Conservation (phyloP, 2,113 vertebrate genomes). For the Xyrauchen texanus region DNA sequence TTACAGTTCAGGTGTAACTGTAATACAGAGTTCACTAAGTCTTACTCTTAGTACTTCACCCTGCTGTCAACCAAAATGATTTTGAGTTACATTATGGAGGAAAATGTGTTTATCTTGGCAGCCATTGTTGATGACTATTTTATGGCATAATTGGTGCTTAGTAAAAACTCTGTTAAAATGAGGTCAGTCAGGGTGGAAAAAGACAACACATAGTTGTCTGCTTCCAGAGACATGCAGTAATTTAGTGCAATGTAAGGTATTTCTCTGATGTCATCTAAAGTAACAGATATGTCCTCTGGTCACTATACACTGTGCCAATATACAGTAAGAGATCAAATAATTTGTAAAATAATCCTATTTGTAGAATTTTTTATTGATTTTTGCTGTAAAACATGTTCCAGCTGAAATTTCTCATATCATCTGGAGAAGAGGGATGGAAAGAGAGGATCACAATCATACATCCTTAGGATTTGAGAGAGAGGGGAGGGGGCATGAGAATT, state of each 20-base stretch:
- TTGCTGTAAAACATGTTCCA: constrained; percentile 38
- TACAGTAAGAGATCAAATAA: no score
- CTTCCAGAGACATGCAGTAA: constrained; percentile 33
- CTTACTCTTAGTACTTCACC: constrained; percentile 4
- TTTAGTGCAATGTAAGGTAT: not conserved
- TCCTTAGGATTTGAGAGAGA: constrained; percentile 21
- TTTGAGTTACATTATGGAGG: constrained; percentile 41
- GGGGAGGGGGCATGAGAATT: constrained; percentile 12
- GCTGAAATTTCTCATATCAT: constrained; percentile 48
- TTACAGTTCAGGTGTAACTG: constrained; percentile 15
- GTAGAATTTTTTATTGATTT: constrained; percentile 39
- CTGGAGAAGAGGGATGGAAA: constrained; percentile 39
- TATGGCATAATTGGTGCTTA: constrained; percentile 37
- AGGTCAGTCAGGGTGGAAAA: constrained; percentile 57
- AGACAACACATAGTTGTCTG: constrained; percentile 35
- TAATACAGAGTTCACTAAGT: constrained; percentile 7
- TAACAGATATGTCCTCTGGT: not conserved
- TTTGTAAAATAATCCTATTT: no score
- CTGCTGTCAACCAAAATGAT: constrained; percentile 21
- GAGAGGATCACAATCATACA: constrained; percentile 35
- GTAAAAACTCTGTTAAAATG: constrained; percentile 49
- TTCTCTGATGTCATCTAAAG: constrained; percentile 9
- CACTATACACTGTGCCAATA: not conserved
- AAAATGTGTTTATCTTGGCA: constrained; percentile 55
- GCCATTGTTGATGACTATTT: constrained; percentile 8